Conservation (phyloP, 2,888 invertebrate species). For the Microchrysa polita region DNA sequence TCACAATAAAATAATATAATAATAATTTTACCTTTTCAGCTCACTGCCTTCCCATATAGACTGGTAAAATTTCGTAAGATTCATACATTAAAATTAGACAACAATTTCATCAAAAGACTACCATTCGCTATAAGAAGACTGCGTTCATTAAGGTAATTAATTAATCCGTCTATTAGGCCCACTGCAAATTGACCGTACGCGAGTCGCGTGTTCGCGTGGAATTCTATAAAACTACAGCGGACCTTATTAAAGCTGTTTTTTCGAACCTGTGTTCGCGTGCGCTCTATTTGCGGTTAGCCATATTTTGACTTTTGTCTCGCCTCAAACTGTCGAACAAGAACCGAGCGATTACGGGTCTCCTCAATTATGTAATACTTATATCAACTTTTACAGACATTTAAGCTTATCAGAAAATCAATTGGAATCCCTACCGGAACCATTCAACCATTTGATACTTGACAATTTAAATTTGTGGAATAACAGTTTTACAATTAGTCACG, state of each 20-base stretch:
- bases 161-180: neutral
- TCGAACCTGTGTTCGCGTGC: no score
- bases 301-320: neutral
- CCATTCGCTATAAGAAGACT: constrained; percentile 74
- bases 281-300: no score
- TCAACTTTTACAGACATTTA: constrained; percentile 56
- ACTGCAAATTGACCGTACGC: neutral
- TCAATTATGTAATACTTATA: no score
- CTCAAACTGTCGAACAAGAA: neutral
- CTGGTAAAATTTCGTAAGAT: constrained; percentile 72
- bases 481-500: constrained; percentile 53
- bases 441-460: constrained; percentile 58
- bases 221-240: no score
- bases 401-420: constrained; percentile 59
- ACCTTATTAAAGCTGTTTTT: no score
- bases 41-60: constrained; percentile 69
- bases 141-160: constrained; percentile 54
- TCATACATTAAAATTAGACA: constrained; percentile 71
- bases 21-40: constrained; percentile 44
- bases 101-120: constrained; percentile 69
- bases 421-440: constrained; percentile 59
- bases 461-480: constrained; percentile 62
- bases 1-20: constrained; percentile 31
- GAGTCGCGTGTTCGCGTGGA: no score
- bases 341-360: no score